Evolutionary conservation across 2,797 vertebrate genomes (phyloP).

Genomic region (Poecilia gillii): DNA sequence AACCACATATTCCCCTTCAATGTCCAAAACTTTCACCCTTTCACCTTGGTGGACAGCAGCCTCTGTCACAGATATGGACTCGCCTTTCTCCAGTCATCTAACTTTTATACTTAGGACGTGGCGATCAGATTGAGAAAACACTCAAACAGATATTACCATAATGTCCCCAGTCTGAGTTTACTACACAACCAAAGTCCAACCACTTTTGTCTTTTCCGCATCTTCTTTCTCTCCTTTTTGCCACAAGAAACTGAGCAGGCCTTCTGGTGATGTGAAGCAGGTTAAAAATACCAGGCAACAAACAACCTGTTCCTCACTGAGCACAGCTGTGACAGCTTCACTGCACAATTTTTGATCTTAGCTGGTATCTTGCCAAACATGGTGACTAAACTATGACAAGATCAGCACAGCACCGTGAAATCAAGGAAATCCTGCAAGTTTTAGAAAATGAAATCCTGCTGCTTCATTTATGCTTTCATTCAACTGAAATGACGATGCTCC

Average conservation of each 20-base stretch:
- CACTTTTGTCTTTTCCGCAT: neutral
- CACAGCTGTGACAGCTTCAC: neutral
- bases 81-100: neutral
- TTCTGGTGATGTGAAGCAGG: neutral
- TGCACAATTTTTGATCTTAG: neutral
- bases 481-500: neutral
- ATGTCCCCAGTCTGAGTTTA: neutral
- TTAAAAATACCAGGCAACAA: neutral
- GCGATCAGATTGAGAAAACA: neutral
- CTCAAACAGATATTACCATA: neutral
- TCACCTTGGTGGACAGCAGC: neutral
- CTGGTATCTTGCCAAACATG: neutral
- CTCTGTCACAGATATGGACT: neutral
- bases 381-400: neutral
- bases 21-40: too few relatives aligned
- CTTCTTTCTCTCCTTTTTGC: neutral
- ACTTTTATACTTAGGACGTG: neutral
- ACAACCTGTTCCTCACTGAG: neutral
- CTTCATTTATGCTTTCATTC: neutral
- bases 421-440: neutral
- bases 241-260: neutral
- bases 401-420: neutral
- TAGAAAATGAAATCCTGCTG: conserved; percentile 2
- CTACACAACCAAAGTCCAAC: neutral
- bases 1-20: too few relatives aligned